These are phyloP conservation scores for Cephus cinctus DNA, from an alignment of 1,140 invertebrate genomes.

Conservation along the genomic window DNA sequence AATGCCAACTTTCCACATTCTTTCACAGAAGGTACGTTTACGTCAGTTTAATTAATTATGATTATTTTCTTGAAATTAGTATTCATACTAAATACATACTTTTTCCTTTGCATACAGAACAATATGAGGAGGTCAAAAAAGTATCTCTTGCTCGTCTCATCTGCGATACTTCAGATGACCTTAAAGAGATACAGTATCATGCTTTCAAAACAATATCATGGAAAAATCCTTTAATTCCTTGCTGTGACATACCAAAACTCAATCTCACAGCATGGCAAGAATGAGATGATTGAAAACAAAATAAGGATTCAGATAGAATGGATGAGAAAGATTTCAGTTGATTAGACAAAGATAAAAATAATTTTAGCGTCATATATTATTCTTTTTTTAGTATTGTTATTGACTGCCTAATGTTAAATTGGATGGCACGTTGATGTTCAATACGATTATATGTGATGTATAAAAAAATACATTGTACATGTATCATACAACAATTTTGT, in stretches of 20 bases:
- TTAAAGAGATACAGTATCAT: conserved; percentile 31
- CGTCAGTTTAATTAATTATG: not conserved
- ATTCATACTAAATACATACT: not conserved
- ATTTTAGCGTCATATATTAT: no score
- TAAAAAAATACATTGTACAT: no score
- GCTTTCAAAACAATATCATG: conserved; percentile 19
- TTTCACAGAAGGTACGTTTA: conserved; percentile 51
- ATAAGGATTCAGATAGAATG: no score
- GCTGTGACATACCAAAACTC: conserved; percentile 47
- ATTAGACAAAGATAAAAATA: no score
- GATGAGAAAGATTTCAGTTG: no score
- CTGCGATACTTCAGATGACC: conserved; percentile 61
- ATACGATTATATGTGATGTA: no score
- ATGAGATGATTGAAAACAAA: conserved; percentile 1
- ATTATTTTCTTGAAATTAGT: not conserved
- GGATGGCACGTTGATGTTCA: no score
- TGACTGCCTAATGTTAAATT: no score
- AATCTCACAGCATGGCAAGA: conserved; percentile 50
- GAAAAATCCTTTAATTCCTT: conserved; percentile 52
- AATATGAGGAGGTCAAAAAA: conserved; percentile 59
- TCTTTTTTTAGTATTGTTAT: no score
- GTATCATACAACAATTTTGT: no score
- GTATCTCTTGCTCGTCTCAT: conserved; percentile 57
- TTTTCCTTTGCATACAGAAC: conserved; percentile 40
- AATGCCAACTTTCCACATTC: conserved; percentile 53